A percentile compares a stretch with the other conserved stretches of the same genome.
These are phyloP conservation scores for Hippasteria phrygiana DNA, from an alignment of 53 echinoderm and acorn worm genomes.

Conservation along the genomic window DNA sequence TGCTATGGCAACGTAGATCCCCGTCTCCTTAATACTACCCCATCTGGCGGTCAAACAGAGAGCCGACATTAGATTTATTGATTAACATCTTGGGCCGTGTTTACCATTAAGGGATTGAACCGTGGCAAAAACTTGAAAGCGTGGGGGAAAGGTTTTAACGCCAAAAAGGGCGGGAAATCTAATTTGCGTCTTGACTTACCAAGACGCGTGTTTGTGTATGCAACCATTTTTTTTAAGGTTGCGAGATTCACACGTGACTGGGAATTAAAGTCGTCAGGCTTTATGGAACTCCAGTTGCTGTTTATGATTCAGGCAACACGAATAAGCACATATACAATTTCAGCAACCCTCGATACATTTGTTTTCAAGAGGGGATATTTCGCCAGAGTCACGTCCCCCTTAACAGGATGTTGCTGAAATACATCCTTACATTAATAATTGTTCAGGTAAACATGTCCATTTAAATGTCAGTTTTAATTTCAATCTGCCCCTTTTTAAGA, in stretches of 20 bases:
- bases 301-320: too few relatives aligned
- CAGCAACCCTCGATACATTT: background rate
- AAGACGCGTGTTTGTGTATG: background rate
- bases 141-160: background rate
- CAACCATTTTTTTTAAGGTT: background rate
- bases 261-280: background rate
- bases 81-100: background rate
- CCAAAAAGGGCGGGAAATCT: conserved; percentile 11
- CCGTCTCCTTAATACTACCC: conserved; percentile 64
- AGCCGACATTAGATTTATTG: background rate
- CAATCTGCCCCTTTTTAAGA: too few relatives aligned
- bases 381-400: too few relatives aligned
- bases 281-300: too few relatives aligned
- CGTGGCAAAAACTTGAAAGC: background rate
- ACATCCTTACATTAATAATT: too few relatives aligned
- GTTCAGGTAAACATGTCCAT: too few relatives aligned
- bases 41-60: conserved; percentile 49
- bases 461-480: too few relatives aligned
- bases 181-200: conserved; percentile 13
- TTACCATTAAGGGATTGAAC: background rate
- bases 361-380: background rate
- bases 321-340: too few relatives aligned
- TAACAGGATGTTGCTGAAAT: too few relatives aligned
- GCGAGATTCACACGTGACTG: background rate
- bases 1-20: conserved; percentile 73